Evolutionary conservation across 2,797 vertebrate genomes (phyloP).

Genomic region (Sandelia bainsii): DNA sequence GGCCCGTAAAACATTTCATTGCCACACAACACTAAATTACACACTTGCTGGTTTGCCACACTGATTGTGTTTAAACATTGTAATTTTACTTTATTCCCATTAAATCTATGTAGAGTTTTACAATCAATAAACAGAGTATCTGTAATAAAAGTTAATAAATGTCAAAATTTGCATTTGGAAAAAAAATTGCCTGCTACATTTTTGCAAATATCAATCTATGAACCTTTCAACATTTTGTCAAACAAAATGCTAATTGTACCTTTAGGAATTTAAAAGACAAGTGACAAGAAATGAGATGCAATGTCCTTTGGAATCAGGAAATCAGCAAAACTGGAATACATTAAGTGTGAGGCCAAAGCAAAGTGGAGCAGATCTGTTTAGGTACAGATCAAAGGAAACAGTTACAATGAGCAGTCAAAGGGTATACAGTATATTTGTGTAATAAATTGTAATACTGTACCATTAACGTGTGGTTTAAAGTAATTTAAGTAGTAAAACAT

Average conservation of each 20-base stretch:
- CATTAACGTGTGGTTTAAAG: background rate
- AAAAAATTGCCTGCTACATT: conserved; percentile 92
- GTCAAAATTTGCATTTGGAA: conserved; percentile 99
- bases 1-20: conserved; percentile 99
- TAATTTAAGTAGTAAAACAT: background rate
- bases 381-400: conserved; percentile 31
- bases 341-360: conserved; percentile 89
- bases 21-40: conserved; percentile 99
- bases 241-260: conserved; percentile 99
- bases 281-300: conserved; percentile 99
- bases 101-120: conserved; percentile 99
- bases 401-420: conserved; percentile 18
- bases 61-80: conserved; percentile 99
- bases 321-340: conserved; percentile 94
- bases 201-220: conserved; percentile 99
- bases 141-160: conserved; percentile 99
- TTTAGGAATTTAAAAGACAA: conserved; percentile 99
- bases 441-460: conserved; percentile 12
- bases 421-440: conserved; percentile 14
- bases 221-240: conserved; percentile 99
- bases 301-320: conserved; percentile 98
- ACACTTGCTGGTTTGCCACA: conserved; percentile 94
- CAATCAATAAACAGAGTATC: conserved; percentile 99
- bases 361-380: conserved; percentile 54
- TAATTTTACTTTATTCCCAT: conserved; percentile 99